phyloP scores from a whole-genome alignment of 2,797 vertebrate genomes.

The Enteromius afrohamiltoni region DNA sequence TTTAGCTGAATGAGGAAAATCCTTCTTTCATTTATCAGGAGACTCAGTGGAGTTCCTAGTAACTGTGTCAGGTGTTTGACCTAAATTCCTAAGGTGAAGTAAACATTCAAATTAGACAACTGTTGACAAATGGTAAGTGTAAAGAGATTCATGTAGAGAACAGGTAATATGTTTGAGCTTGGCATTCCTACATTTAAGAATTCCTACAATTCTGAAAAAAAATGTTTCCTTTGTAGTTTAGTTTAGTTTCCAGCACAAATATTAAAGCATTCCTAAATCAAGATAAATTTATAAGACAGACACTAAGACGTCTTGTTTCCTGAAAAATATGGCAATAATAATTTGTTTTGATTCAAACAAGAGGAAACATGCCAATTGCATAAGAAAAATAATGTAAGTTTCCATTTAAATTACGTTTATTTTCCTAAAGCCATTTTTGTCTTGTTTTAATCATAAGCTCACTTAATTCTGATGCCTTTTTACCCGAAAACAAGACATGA shows the following conservation, averaged over 20 bases:
- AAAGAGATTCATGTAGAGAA: not conserved
- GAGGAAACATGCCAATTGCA: not conserved
- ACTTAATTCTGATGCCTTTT: not conserved
- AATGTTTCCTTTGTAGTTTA: not conserved
- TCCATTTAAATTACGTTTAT: not conserved
- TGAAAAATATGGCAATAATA: not conserved
- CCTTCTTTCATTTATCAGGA: not conserved
- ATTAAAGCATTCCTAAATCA: not conserved
- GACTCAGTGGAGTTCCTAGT: not conserved
- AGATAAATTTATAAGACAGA: not conserved
- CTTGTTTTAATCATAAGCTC: not conserved
- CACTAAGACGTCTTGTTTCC: not conserved
- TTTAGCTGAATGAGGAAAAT: conserved; percentile 6
- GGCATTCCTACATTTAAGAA: not conserved
- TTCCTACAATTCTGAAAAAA: not conserved
- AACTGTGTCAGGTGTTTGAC: not conserved
- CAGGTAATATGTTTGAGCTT: not conserved
- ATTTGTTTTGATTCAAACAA: not conserved
- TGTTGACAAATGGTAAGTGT: not conserved
- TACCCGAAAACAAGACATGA: not conserved
- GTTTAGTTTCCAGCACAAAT: not conserved
- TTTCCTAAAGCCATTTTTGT: not conserved
- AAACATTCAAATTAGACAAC: not conserved
- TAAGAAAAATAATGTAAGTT: not conserved
- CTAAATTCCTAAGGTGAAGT: not conserved